Base-by-base conservation (phyloP, 2,888 invertebrate genomes). In the Villa cingulata region DNA sequence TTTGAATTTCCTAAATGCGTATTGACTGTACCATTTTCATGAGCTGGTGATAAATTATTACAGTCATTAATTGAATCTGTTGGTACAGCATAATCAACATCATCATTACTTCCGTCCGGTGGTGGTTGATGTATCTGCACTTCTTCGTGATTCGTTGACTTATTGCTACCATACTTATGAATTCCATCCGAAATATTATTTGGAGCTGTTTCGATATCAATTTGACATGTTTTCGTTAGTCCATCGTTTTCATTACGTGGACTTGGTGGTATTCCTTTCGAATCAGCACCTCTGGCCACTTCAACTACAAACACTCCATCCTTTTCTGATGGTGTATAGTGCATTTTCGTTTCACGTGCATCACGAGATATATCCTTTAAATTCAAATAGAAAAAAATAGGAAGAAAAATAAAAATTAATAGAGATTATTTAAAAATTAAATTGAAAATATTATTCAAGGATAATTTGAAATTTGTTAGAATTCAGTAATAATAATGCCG, bases 281-380 rank as follows among this genome's bases (percentile, higher is more conserved):
- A 60, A 64, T 70, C 62, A 58, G 66, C 55, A 61, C 71, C 60
- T 56, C 75, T 63, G 60, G 76, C 60, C 59, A 74, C 82, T 61
- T 83, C 83, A 1, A 83, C 83, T 4, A 83, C 82, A 57, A 83
- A 83, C 34, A 83, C 81, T 1, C 82, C 82, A 50, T 83, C 80
- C 59, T 81, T 79, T 52, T 81, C 80, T 6, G 73, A 70, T 12
- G 80, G 78, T 9, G 80, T 80, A 55, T 81, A 81, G 58, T 81
- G 81, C 80, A 83, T 80, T 59, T 81, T 83, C 0, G 82, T 83
- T 62, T 82, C 83, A 29, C 81, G 73, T 4, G 81, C 79, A 55
- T 82, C 80, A 52, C 76, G 78, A 23, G 80, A 76, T 43, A 83
- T 76, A 56, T 83, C 83, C 83, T 83, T 71, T 41, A 73, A 70